These are phyloP conservation scores for Plemyria rubiginata DNA, from an alignment of 2,888 invertebrate genomes.

Conservation along the genomic window DNA sequence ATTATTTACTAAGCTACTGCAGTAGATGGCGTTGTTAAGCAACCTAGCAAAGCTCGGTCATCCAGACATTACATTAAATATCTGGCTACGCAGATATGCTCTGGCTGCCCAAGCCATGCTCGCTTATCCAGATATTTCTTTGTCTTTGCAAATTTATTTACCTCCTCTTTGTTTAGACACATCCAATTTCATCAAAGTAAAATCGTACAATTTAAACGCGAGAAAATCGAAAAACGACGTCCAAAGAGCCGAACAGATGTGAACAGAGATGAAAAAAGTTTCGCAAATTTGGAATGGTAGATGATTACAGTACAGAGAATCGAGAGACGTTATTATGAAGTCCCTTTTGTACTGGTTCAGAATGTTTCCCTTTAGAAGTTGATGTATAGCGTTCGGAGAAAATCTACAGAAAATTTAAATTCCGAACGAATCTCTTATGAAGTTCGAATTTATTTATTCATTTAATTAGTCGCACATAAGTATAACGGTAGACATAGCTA, in stretches of 20 bases:
- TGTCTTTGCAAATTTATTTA: constrained; percentile 6
- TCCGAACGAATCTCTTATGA: constrained; percentile 51
- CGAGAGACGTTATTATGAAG: constrained; percentile 79
- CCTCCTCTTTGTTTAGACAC: constrained; percentile 24
- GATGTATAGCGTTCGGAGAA: constrained; percentile 65
- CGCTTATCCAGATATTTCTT: too few species aligned
- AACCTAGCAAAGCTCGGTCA: too few species aligned
- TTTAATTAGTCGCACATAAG: too few species aligned
- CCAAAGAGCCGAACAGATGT: constrained; percentile 75
- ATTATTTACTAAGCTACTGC: too few species aligned
- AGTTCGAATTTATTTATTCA: constrained; percentile 23
- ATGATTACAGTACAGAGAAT: constrained; percentile 82
- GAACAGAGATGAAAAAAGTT: constrained; percentile 84
- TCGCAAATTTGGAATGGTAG: constrained; percentile 74
- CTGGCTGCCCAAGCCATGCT: too few species aligned
- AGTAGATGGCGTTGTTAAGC: too few species aligned
- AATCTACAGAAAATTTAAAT: constrained; percentile 67
- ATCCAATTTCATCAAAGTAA: constrained; percentile 22
- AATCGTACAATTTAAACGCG: constrained; percentile 47
- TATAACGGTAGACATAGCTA: too few species aligned
- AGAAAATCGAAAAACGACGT: constrained; percentile 66
- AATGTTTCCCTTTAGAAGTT: constrained; percentile 74
- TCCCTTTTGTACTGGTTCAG: constrained; percentile 75
- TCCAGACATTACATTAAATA: too few species aligned
- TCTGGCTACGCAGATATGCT: too few species aligned